Evolutionary conservation across 2,797 vertebrate genomes (phyloP).

Genomic region (Tapera naevia): DNA sequence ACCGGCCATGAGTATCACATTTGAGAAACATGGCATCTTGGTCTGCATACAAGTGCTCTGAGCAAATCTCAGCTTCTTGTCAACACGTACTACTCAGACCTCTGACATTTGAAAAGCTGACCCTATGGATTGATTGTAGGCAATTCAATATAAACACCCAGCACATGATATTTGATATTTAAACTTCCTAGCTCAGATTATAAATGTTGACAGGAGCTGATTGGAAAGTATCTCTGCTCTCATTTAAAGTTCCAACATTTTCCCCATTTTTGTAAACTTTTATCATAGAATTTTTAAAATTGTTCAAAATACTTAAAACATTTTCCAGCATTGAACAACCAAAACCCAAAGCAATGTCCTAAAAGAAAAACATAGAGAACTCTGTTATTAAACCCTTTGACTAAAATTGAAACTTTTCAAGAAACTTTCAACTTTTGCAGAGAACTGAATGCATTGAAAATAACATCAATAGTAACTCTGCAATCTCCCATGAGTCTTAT

Average conservation of each 20-base stretch:
- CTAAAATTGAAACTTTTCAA: conserved; percentile 1
- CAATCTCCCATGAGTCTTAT: background rate
- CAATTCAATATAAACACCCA: conserved; percentile 50
- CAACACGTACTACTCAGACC: background rate
- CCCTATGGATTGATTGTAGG: conserved; percentile 39
- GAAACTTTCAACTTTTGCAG: background rate
- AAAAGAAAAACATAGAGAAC: background rate
- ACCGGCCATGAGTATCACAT: background rate
- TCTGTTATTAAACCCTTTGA: background rate
- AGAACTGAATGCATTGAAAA: background rate
- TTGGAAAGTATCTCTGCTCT: background rate
- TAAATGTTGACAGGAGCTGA: conserved; percentile 25
- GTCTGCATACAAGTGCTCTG: background rate
- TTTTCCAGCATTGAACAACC: background rate
- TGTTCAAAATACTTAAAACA: background rate
- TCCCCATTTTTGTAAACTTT: background rate
- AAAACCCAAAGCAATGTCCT: background rate
- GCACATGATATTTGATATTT: conserved; percentile 56
- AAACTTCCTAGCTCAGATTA: conserved; percentile 44
- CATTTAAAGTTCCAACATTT: background rate
- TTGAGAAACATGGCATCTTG: background rate
- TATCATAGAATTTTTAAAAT: background rate
- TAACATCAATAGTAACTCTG: background rate
- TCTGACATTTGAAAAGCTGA: conserved; percentile 53
- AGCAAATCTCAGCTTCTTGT: conserved; percentile 15